phyloP scores from a whole-genome alignment of 2,113 vertebrate genomes.

The Scopus umbretta region DNA sequence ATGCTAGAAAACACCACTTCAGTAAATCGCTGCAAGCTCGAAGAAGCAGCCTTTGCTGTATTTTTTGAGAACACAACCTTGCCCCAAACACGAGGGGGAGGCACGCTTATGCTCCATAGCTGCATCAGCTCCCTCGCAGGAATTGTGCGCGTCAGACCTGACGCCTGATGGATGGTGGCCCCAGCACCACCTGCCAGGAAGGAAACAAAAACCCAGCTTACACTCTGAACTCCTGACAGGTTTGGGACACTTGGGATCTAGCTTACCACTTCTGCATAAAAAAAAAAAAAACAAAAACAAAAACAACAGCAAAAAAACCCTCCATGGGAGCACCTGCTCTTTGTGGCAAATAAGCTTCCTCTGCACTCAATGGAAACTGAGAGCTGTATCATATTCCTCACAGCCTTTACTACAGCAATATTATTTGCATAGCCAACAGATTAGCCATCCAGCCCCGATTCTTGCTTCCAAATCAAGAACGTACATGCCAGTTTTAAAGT shows the following conservation, averaged over 20 bases:
- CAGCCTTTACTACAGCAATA: slow-evolving; percentile 21
- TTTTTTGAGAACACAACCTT: neutral
- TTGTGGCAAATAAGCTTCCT: slow-evolving; percentile 21
- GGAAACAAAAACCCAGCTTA: neutral
- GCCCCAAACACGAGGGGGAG: neutral
- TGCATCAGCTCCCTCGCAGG: neutral
- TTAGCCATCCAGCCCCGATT: neutral
- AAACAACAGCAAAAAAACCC: too few relatives aligned
- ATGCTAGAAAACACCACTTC: fast-evolving
- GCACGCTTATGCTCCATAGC: neutral
- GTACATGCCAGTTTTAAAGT: slow-evolving; percentile 21
- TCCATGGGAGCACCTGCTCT: neutral
- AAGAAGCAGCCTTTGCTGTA: neutral
- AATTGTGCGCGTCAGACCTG: fast-evolving
- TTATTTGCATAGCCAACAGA: slow-evolving; percentile 20
- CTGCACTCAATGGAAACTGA: neutral
- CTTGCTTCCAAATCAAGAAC: slow-evolving; percentile 40
- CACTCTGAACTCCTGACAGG: neutral
- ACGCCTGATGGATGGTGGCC: neutral
- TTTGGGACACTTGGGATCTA: neutral
- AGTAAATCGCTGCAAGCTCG: neutral
- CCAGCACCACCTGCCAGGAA: neutral
- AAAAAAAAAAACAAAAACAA: too few relatives aligned
- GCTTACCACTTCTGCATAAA: neutral
- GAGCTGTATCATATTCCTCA: slow-evolving; percentile 15